Base-by-base conservation (phyloP, 2,797 vertebrate species). In the Schizopygopsis pylzovi region DNA sequence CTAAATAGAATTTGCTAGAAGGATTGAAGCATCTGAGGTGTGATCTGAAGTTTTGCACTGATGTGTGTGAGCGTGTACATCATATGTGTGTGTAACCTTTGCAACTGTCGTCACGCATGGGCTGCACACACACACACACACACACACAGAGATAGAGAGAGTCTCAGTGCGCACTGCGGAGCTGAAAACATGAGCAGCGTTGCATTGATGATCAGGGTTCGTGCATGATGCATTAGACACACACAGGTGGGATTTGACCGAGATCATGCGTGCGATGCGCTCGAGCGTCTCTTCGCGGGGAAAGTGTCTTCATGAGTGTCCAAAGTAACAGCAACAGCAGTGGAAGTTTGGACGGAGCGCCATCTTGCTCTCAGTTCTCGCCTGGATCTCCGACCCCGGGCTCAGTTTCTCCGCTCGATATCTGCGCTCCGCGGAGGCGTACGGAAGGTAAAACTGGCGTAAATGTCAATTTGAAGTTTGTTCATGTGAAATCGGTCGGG, bases 331-430 rank as follows among this genome's bases (percentile, higher is more conserved):
- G 97, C 96, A 97, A 96, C 97, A 97, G 94, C 93, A 93, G 94
- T 95, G 95, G 95, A 96, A 96, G 97, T 98, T 98, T 98, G 97
- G 97, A 98, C 97, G 97, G 97, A 97, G 95, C 97, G 97, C 97
- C 97, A 98, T 98, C 97, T 98, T 98, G 97, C 97, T 98, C 97
- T 96, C 97, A 95, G 96, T 96, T 97, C 96, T 97, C 97, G 96
- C 97, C 96, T 85, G 83, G 83, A 96, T 97, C 97, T 96, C 97
- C 97, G 94, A 97, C 96, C 93, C 92, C 87, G 89, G 92, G 93
- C 92, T 92, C 90, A 93, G 92, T 95, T 95, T 96, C 95, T 96
- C 96, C 96, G 95, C 96, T 95, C 94, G 94, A 95, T 91, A 94
- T 95, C 96, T 95, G 96, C 94, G 95, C 96, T 93, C 96, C 96